A percentile compares a stretch with the other conserved stretches of the same genome.
These are phyloP conservation scores for Athetis lepigone DNA, from an alignment of 2,888 invertebrate species.

Conservation along the genomic window DNA sequence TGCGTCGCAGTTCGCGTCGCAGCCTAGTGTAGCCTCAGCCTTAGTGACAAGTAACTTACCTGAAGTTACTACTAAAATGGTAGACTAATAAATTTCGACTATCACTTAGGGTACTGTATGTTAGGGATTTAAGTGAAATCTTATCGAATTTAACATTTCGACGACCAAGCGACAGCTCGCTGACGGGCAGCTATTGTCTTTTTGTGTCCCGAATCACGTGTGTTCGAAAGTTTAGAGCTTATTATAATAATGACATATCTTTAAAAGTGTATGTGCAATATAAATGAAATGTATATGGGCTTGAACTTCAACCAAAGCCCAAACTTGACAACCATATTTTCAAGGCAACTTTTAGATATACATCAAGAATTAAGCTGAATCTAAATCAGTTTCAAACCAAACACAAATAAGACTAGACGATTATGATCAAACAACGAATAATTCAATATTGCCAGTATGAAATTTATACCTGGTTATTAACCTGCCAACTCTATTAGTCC, in stretches of 20 bases:
- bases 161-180: no score
- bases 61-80: conserved; percentile 4
- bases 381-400: background rate
- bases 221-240: no score
- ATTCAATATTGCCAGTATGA: conserved; percentile 1
- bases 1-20: no score
- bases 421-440: background rate
- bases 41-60: conserved; percentile 12
- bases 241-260: no score
- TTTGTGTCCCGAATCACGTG: no score
- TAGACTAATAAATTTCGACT: conserved; percentile 14
- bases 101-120: no score
- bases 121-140: background rate
- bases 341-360: background rate
- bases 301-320: no score
- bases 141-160: no score
- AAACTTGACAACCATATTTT: background rate
- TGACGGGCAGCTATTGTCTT: no score
- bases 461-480: conserved; percentile 9
- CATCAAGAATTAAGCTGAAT: background rate
- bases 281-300: no score
- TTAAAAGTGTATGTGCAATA: no score
- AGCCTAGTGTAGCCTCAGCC: no score
- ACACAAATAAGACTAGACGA: conserved; percentile 1
- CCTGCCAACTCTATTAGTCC: conserved; percentile 12